These are phyloP conservation scores for Helicorthomorpha holstii DNA, from an alignment of 1,140 invertebrate genomes.

Conservation along the genomic window DNA sequence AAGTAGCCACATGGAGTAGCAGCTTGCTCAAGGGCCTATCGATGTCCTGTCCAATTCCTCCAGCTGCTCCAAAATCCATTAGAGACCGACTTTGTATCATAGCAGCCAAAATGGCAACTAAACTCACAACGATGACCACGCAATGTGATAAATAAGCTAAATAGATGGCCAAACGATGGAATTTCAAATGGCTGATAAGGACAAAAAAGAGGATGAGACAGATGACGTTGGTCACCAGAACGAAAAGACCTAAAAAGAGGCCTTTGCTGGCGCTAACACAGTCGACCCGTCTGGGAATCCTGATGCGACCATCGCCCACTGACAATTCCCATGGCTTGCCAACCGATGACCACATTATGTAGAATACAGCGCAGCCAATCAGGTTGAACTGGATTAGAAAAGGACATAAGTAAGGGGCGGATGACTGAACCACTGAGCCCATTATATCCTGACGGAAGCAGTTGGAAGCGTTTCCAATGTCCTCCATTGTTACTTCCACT, in stretches of 20 bases:
- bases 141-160: slow-evolving; percentile 79
- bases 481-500: too few relatives aligned
- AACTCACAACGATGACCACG: slow-evolving; percentile 64
- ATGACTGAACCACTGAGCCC: slow-evolving; percentile 78
- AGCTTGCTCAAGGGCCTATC: slow-evolving; percentile 78
- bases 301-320: slow-evolving; percentile 9
- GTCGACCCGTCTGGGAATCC: slow-evolving; percentile 52
- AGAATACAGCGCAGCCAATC: slow-evolving; percentile 90
- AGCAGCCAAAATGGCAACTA: slow-evolving; percentile 73
- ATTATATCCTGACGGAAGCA: slow-evolving; percentile 75
- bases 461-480: too few relatives aligned
- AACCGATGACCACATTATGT: slow-evolving; percentile 95
- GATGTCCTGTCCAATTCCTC: neutral
- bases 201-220: slow-evolving; percentile 90
- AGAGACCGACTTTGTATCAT: slow-evolving; percentile 57
- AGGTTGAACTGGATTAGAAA: slow-evolving; percentile 95
- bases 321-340: slow-evolving; percentile 35
- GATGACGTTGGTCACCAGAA: slow-evolving; percentile 76
- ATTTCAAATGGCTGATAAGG: slow-evolving; percentile 59
- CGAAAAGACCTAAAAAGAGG: slow-evolving; percentile 77
- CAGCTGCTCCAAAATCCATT: slow-evolving; percentile 50
- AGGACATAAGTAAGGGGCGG: slow-evolving; percentile 82
- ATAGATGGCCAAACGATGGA: slow-evolving; percentile 62
- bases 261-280: slow-evolving; percentile 76
- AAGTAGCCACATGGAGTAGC: slow-evolving; percentile 70